Evolutionary conservation across 2,797 vertebrate genomes (phyloP).

Genomic region (Acanthornis magna): DNA sequence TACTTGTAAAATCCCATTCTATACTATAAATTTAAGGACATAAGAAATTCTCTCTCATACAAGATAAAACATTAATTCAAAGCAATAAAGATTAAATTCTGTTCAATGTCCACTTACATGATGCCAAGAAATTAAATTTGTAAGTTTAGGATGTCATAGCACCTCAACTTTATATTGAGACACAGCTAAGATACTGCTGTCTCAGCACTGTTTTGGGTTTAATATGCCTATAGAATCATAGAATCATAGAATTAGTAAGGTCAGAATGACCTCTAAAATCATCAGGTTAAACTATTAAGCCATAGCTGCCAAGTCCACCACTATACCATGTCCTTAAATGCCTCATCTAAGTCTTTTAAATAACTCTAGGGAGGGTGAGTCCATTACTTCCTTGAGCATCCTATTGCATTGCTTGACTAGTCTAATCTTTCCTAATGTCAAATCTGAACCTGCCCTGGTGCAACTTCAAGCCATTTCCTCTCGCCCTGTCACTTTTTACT

Average conservation of each 20-base stretch:
- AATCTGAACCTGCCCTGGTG: background rate
- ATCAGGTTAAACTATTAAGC: background rate
- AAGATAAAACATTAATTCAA: background rate
- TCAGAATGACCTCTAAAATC: background rate
- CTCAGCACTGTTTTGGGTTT: background rate
- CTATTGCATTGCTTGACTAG: background rate
- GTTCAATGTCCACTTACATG: background rate
- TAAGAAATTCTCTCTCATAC: background rate
- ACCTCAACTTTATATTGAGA: background rate
- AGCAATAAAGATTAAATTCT: slow-evolving; percentile 19
- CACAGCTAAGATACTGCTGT: background rate
- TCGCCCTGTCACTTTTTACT: background rate
- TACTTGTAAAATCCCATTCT: background rate
- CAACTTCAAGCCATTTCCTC: background rate
- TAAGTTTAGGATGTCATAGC: background rate
- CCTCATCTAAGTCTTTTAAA: background rate
- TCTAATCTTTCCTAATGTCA: background rate
- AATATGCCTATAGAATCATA: background rate
- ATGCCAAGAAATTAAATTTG: background rate
- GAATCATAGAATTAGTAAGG: background rate
- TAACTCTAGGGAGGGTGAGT: background rate
- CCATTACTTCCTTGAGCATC: background rate
- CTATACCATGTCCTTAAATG: background rate
- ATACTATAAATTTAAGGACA: background rate
- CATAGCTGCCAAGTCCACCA: background rate